Percentiles rank a stretch among this genome's conserved stretches.
Evolutionary conservation across 2,888 invertebrate species (phyloP).

Genomic region (Emmelina monodactyla): DNA sequence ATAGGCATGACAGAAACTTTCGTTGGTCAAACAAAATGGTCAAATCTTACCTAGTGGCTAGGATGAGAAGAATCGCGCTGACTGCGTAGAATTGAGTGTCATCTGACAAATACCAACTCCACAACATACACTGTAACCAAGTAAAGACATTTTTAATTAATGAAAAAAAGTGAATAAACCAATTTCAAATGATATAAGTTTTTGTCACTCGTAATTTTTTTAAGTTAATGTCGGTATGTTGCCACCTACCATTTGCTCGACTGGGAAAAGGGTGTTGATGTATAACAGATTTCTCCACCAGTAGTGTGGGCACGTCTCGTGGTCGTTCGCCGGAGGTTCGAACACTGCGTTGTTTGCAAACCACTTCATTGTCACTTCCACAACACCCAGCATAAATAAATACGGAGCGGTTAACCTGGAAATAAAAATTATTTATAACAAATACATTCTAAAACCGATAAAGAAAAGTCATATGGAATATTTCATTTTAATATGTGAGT

Average conservation of each 20-base stretch:
- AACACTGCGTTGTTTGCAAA: slow-evolving; percentile 82
- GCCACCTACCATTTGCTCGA: slow-evolving; percentile 78
- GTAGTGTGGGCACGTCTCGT: slow-evolving; percentile 81
- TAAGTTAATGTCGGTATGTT: too few relatives aligned
- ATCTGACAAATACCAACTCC: slow-evolving; percentile 91
- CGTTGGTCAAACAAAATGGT: neutral
- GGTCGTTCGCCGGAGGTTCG: slow-evolving; percentile 83
- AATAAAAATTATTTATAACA: too few relatives aligned
- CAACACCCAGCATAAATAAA: slow-evolving; percentile 82
- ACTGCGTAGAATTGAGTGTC: slow-evolving; percentile 88
- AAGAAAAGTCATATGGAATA: too few relatives aligned
- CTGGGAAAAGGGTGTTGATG: slow-evolving; percentile 85
- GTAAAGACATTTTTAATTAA: neutral
- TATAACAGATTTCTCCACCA: slow-evolving; percentile 91
- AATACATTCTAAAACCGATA: too few relatives aligned
- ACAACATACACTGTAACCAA: slow-evolving; percentile 83
- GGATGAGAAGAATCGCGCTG: slow-evolving; percentile 80
- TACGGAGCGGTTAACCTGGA: slow-evolving; percentile 81
- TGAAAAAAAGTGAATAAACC: too few relatives aligned
- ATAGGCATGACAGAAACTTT: too few relatives aligned
- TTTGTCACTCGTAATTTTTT: too few relatives aligned
- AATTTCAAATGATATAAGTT: too few relatives aligned
- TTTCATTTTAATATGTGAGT: too few relatives aligned
- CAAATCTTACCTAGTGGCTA: slow-evolving; percentile 69
- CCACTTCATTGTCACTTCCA: slow-evolving; percentile 88